Conservation (phyloP, 2,888 invertebrate species). For the Nudaria mundana region DNA sequence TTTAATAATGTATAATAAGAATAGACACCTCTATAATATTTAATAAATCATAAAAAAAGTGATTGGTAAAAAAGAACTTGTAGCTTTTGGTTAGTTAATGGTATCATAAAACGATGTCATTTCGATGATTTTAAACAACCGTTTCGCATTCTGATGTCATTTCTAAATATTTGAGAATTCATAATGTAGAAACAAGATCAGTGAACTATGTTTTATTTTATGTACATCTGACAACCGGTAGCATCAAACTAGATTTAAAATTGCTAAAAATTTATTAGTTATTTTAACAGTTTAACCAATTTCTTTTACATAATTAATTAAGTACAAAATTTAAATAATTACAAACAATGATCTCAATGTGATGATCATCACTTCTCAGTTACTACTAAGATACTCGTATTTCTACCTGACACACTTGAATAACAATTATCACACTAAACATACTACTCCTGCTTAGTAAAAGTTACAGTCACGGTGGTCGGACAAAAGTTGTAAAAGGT, state of each 20-base stretch:
- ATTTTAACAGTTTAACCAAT: conserved; percentile 13
- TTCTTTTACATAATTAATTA: conserved; percentile 10
- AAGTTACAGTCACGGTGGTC: no score
- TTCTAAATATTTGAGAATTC: conserved; percentile 15
- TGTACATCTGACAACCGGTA: conserved; percentile 15
- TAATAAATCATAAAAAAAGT: conserved; percentile 26
- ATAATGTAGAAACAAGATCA: neutral
- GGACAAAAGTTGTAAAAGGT: conserved; percentile 6
- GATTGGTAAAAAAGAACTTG: conserved; percentile 21
- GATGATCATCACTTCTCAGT: no score
- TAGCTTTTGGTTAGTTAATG: conserved; percentile 7
- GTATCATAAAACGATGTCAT: conserved; percentile 18
- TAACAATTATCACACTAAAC: conserved; percentile 25
- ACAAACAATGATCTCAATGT: no score
- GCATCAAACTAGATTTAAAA: conserved; percentile 8
- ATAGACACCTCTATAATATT: conserved; percentile 5
- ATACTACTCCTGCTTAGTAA: conserved; percentile 6
- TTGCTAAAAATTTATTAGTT: conserved; percentile 14
- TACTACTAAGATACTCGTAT: no score
- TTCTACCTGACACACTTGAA: conserved; percentile 25
- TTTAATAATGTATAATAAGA: conserved; percentile 10
- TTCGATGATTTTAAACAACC: conserved; percentile 17
- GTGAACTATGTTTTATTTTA: conserved; percentile 5
- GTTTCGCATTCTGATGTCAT: conserved; percentile 24
- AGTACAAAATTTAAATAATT: no score